Conservation (phyloP, 92 coral and sea anemone species). For the Pocillopora grandis region DNA sequence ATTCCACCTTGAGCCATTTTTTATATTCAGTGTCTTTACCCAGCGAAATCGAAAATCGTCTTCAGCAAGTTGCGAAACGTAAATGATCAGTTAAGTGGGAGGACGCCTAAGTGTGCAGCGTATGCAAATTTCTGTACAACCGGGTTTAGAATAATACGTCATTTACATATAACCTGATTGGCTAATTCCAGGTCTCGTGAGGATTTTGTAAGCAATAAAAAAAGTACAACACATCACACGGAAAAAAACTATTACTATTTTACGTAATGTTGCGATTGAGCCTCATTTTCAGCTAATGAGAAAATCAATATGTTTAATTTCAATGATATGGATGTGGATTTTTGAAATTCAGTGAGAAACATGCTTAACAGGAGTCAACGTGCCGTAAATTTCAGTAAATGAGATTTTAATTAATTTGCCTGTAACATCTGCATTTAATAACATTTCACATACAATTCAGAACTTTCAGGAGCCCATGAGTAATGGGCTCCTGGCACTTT, state of each 20-base stretch:
- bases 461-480: too few relatives aligned
- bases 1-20: slow-evolving; percentile 89
- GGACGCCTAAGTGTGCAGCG: background rate
- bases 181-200: slow-evolving; percentile 51
- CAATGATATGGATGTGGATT: too few relatives aligned
- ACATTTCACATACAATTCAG: too few relatives aligned
- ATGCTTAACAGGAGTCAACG: too few relatives aligned
- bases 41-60: background rate
- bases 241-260: background rate
- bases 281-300: background rate
- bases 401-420: too few relatives aligned
- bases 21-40: background rate
- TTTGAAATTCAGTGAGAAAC: too few relatives aligned
- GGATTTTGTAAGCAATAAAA: slow-evolving; percentile 1
- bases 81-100: background rate
- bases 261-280: background rate
- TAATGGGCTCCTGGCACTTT: too few relatives aligned
- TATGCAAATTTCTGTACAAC: slow-evolving; percentile 9
- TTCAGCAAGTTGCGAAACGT: slow-evolving; percentile 37
- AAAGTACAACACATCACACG: background rate
- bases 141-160: slow-evolving; percentile 15
- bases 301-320: too few relatives aligned
- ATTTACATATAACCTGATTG: slow-evolving; percentile 30
- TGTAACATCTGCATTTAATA: too few relatives aligned
- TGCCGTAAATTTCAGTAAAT: too few relatives aligned